Conservation (phyloP, 2,888 invertebrate species). For the Euplagia quadripunctaria region DNA sequence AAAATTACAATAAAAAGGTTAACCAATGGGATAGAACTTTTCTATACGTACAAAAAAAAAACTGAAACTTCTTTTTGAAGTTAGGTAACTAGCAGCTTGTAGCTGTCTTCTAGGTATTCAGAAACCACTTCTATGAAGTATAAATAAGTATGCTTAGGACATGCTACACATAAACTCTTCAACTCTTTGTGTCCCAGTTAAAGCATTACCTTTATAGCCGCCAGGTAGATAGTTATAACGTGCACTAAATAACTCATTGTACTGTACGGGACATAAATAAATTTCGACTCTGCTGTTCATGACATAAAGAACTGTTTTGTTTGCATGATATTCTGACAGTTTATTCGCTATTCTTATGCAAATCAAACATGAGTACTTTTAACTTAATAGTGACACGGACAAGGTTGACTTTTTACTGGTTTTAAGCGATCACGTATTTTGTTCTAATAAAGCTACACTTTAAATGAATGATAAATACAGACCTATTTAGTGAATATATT, state of each 20-base stretch:
- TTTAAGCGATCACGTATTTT: conserved; percentile 6
- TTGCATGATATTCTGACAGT: conserved; percentile 2
- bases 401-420: conserved; percentile 36
- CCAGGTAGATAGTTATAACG: conserved; percentile 42
- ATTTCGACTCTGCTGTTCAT: conserved; percentile 9
- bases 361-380: conserved; percentile 31
- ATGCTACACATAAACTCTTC: not conserved
- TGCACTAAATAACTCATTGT: conserved; percentile 53
- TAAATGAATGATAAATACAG: conserved; percentile 8
- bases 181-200: conserved; percentile 56
- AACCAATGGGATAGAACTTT: no score
- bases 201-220: conserved; percentile 52
- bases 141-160: no score
- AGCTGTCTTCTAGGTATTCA: no score
- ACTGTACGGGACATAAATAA: conserved; percentile 14
- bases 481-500: not conserved
- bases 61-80: no score
- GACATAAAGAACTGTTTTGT: conserved; percentile 18
- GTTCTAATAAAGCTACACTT: not conserved
- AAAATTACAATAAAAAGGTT: no score
- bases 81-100: no score
- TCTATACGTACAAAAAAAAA: no score
- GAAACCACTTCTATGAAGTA: not conserved
- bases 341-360: conserved; percentile 35
- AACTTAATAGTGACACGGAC: conserved; percentile 36